These are phyloP conservation scores for Selenia dentaria DNA, from an alignment of 2,888 invertebrate genomes.

Conservation along the genomic window DNA sequence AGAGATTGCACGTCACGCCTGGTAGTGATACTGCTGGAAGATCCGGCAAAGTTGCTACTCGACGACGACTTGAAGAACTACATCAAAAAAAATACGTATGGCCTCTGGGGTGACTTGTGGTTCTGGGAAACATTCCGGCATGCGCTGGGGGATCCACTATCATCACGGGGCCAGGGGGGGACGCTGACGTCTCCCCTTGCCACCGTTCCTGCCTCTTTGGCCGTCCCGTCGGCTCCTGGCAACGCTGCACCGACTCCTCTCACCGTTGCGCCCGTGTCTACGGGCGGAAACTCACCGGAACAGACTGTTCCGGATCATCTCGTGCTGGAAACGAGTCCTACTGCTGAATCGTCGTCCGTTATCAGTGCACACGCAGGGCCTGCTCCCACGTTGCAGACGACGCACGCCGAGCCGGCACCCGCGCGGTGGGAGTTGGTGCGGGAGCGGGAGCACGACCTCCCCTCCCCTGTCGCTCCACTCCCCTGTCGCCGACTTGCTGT, in stretches of 20 bases:
- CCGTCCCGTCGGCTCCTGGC: too few relatives aligned
- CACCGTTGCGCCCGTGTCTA: conserved; percentile 1
- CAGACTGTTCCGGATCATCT: too few relatives aligned
- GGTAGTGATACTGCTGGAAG: conserved; percentile 87
- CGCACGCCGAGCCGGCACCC: too few relatives aligned
- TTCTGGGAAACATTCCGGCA: conserved; percentile 92
- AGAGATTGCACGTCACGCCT: conserved; percentile 86
- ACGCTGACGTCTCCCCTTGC: too few relatives aligned
- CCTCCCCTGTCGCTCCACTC: too few relatives aligned
- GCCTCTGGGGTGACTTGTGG: conserved; percentile 92
- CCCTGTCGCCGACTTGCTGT: too few relatives aligned
- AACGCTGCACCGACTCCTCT: not conserved
- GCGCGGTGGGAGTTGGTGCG: too few relatives aligned
- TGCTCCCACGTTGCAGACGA: too few relatives aligned
- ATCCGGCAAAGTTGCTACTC: conserved; percentile 77
- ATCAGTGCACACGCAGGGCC: too few relatives aligned
- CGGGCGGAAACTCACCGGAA: conserved; percentile 88
- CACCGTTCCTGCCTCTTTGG: not conserved
- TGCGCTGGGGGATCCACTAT: conserved; percentile 87
- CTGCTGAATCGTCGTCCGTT: too few relatives aligned
- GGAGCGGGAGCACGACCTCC: too few relatives aligned
- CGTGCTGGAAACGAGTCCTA: too few relatives aligned
- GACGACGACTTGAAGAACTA: conserved; percentile 87
- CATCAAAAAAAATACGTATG: conserved; percentile 90
- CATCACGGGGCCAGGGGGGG: not conserved